Evolutionary conservation across 2,113 vertebrate species (phyloP), one percentile per base, ranked within the genome.

Genomic region (Eira barbara): DNA sequence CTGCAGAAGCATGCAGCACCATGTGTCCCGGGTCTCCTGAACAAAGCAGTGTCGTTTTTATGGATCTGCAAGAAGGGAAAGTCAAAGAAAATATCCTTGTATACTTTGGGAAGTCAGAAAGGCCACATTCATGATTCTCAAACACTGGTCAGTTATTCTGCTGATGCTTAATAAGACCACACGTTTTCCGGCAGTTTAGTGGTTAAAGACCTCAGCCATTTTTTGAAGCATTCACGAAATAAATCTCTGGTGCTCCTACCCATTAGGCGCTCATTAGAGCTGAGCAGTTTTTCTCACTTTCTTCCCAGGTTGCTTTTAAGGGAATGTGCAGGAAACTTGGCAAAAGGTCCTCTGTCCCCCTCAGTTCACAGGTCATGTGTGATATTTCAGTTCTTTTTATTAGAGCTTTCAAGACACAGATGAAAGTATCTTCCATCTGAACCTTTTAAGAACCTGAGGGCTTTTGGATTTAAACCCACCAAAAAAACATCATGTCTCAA

Each of bases 81-180:
- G 96, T 98, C 91, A 97, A 67, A 88, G 73, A 88, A 97, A 95
- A 97, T 98, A 95, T 89, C 96, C 73, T 73, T 55, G 0, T 55
- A 78, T 94, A 94, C 23, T 89, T 91, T 98, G 95, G 45, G n/a
- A 95, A 96, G 85, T 97, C 94, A 93, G 14, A 45, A 84, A 98
- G 71, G 80, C 42, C 69, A 80, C 63, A 96, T 97, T 96, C 63
- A 59, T 95, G 93, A 71, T 86, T 88, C 92, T 98, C 91, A 97
- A 98, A 98, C 65, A 96, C 85, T 92, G 96, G 42, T 34, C 97
- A 96, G 25, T 96, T 98, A 93, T 94, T 97, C 92, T 79, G 47
- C 73, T 45, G 86, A 88, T 96, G 76, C 83, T 67, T 78, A 86
- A 94, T 94, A 97, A 97, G 8, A 47, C 0, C 61, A 7, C 89